Evolutionary conservation across 2,113 vertebrate species (phyloP), one percentile per base, ranked within the genome.

Genomic region (Anoplopoma fimbria): DNA sequence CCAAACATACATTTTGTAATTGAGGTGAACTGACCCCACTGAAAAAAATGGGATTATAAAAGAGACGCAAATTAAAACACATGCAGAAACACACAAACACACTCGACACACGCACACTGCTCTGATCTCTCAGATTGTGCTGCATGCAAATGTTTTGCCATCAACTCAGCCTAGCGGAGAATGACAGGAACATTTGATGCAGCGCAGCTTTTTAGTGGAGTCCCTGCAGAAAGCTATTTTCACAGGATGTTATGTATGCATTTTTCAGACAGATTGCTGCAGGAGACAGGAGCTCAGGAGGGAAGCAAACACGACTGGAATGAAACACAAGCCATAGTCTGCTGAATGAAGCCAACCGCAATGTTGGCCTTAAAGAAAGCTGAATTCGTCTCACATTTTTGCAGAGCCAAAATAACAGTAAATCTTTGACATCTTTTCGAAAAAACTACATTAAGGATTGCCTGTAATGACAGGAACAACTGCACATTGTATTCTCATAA

Each of bases 221-320:
- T 93, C 91, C 83, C 92, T 61, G 88, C 88, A 91, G 89, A 93
- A 93, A 93, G 91, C 92, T 90, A 86, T 93, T 93, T 93, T 91
- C 90, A 91, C 89, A 89, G 85, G 82, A 91, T 91, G 90, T 93
- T 90, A 93, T 89, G 81, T 83, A 89, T 92, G 94, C 88, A 91
- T 93, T 89, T 92, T 89, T 92, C 90, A 90, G 91, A 93, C 82
- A 92, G 87, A 93, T 93, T 90, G 91, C 91, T 93, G 90, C 93
- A 92, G 90, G 91, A 91, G 91, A 92, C 88, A 90, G 89, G 75
- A 71, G 88, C 89, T 89, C 77, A 68, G 87, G 89, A 88, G 91
- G 86, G 81, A 69, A 87, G 84, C 57, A 75, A 88, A 87, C 90
- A 90, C 71, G 63, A 91, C 89, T 88, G 82, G 89, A 93, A 93